Conservation (phyloP, 2,888 invertebrate genomes). For the Leptarthrus brevirostris region DNA sequence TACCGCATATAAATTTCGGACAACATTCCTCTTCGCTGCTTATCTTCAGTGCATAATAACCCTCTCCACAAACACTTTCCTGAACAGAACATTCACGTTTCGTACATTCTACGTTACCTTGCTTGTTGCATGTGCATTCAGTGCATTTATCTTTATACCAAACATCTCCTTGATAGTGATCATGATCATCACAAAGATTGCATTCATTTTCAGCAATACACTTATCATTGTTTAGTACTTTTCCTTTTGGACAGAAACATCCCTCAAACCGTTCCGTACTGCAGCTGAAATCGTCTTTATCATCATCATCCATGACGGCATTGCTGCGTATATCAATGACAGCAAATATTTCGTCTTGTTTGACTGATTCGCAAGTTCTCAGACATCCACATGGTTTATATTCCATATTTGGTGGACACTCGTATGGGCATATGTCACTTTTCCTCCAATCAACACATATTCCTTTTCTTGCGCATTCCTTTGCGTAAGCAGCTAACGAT, state of each 20-base stretch:
- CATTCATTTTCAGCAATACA: conserved; percentile 78
- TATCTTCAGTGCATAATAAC: conserved; percentile 70
- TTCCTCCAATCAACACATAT: conserved; percentile 82
- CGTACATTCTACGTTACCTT: conserved; percentile 73
- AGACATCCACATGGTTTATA: conserved; percentile 65
- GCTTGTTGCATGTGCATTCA: conserved; percentile 74
- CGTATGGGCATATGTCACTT: conserved; percentile 73
- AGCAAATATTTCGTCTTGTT: conserved; percentile 59
- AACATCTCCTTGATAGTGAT: conserved; percentile 73
- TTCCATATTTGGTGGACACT: conserved; percentile 67
- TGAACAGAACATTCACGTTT: conserved; percentile 71
- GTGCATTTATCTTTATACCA: conserved; percentile 80
- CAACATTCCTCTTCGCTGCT: conserved; percentile 75
- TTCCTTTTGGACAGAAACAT: conserved; percentile 85
- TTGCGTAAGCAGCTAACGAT: conserved; percentile 77
- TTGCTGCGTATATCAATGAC: conserved; percentile 61
- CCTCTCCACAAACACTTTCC: conserved; percentile 73
- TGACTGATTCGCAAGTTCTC: conserved; percentile 63
- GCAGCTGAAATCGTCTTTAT: conserved; percentile 66
- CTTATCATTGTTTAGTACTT: conserved; percentile 76
- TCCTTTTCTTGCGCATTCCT: conserved; percentile 76
- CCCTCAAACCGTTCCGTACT: conserved; percentile 73
- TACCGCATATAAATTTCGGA: conserved; percentile 76
- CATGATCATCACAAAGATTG: conserved; percentile 79
- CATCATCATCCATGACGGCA: conserved; percentile 58